Base-by-base conservation (phyloP, 2,888 invertebrate species). In the Alloscopus bannaensis region DNA sequence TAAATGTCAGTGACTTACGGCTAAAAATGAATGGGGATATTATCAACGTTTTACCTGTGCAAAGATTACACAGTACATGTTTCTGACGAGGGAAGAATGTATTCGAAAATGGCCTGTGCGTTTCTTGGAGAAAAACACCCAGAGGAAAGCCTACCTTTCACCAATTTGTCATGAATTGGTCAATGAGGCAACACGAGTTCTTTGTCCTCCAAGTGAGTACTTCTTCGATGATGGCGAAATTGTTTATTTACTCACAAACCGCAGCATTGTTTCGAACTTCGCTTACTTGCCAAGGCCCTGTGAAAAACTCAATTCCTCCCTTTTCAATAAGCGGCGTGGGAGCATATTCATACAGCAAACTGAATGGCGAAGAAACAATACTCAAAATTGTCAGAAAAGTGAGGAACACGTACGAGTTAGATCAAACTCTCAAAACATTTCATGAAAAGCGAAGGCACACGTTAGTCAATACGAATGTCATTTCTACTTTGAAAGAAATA, bases 101-200 rank as follows among this genome's bases (percentile, higher is more conserved):
- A 29, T 55, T 57, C 2, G 4, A 3, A 29, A 57, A 22, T 70
- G 59, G 59, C 70, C 60, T 2, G 1, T 70, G 1, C 1, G 8
- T 1, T 70, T 28, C 22, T 13, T 70, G 13, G 42, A 60, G 18
- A n/a, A n/a, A 3, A 6, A 45, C 20, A 47, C 59, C 6, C 40
- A 45, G 20, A 36, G 18, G 6, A 18, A 4, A 8, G 72, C 50
- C 11, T 72, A 36, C 16, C n/a, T 62, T 16, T 11, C 29, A 1
- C 60, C 47, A 16, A n/a, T 72, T 4, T n/a, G 18, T 22, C 72
- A 62, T 22, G 72, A 72, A 62, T 36, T 72, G 8, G 20, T 50
- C 13, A 1, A 1, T 1, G 31, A 8, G 16, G 24, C 62, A 1
- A 64, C 62, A n/a, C 55, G 16, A 24, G 31, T 31, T 4, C 11